Evolutionary conservation across 2,113 vertebrate species (phyloP).

Genomic region (Halcyon senegalensis): DNA sequence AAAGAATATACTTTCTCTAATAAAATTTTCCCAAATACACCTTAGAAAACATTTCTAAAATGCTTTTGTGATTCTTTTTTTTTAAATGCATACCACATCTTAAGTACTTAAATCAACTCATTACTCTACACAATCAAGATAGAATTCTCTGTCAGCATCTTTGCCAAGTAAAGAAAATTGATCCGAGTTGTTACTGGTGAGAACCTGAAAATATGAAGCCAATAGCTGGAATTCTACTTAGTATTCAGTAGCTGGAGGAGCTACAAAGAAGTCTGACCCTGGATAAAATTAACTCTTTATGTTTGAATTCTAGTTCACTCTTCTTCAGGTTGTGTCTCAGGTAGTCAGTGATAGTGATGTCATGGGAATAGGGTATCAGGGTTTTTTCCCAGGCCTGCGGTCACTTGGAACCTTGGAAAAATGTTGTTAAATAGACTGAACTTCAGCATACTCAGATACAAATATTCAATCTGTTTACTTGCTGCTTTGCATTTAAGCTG

Average conservation of each 20-base stretch:
- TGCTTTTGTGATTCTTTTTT: background rate
- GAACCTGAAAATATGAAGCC: background rate
- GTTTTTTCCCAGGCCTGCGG: background rate
- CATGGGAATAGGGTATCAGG: background rate
- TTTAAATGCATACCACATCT: background rate
- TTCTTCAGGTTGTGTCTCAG: background rate
- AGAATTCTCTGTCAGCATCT: background rate
- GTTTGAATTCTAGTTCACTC: background rate
- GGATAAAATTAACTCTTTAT: background rate
- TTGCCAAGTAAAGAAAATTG: background rate
- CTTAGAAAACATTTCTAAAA: background rate
- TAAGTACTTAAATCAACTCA: background rate
- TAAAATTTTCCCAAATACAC: background rate
- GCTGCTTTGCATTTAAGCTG: background rate
- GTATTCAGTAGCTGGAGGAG: background rate
- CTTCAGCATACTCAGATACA: background rate
- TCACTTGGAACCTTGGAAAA: background rate
- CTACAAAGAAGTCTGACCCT: background rate
- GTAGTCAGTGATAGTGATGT: background rate
- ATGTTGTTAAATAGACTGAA: background rate
- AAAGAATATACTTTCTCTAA: background rate
- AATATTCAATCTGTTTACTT: background rate
- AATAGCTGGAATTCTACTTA: background rate
- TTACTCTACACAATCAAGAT: background rate
- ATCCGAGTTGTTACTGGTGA: background rate